Percentiles rank a stretch among this genome's conserved stretches.
These are phyloP conservation scores for Chrysina gloriosa DNA, from an alignment of 2,888 invertebrate genomes.

Conservation along the genomic window DNA sequence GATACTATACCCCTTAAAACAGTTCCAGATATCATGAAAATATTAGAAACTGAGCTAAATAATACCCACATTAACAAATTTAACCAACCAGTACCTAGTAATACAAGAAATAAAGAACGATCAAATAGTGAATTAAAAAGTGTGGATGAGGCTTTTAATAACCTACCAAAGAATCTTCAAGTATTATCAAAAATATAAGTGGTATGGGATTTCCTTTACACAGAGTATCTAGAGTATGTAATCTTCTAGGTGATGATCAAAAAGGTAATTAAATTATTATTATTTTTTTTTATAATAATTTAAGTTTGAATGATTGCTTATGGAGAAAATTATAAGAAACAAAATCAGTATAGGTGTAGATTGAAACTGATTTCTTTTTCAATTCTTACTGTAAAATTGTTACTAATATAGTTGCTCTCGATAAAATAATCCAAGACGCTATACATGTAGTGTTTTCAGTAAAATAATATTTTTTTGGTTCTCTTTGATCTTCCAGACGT, in stretches of 20 bases:
- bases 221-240: constrained; percentile 84
- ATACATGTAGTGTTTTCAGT: too few species aligned
- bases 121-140: constrained; percentile 44
- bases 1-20: constrained; percentile 62
- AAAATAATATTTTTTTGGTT: too few species aligned
- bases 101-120: constrained; percentile 27
- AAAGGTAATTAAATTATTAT: constrained; percentile 70
- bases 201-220: constrained; percentile 90
- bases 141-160: constrained; percentile 62
- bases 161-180: constrained; percentile 70
- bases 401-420: too few species aligned
- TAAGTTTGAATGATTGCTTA: too few species aligned
- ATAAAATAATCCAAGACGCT: too few species aligned
- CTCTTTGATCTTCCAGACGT: too few species aligned
- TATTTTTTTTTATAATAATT: too few species aligned
- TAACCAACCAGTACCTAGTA: constrained; percentile 23
- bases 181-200: constrained; percentile 78
- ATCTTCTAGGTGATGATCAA: constrained; percentile 82
- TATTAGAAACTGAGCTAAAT: constrained; percentile 76
- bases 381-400: too few species aligned
- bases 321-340: too few species aligned
- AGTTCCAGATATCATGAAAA: constrained; percentile 81
- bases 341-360: too few species aligned
- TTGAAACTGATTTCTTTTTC: too few species aligned
- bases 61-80: constrained; percentile 56